phyloP scores from a whole-genome alignment of 2,113 vertebrate species.

The Atherinomorus stipes region DNA sequence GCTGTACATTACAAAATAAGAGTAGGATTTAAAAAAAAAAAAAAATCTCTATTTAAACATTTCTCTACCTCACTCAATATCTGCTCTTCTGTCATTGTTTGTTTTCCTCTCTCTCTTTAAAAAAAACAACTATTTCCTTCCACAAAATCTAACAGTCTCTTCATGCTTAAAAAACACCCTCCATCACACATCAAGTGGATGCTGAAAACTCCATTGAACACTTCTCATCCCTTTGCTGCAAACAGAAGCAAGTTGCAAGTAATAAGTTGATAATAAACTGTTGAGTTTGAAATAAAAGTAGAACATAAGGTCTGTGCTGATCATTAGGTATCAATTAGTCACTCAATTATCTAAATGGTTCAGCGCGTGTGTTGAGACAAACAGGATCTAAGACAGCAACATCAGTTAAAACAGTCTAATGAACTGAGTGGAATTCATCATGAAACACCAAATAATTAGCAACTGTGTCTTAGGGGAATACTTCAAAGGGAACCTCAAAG shows the following conservation, averaged over 20 bases:
- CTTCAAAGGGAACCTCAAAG: constrained; percentile 83
- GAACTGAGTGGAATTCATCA: constrained; percentile 81
- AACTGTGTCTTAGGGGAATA: constrained; percentile 79
- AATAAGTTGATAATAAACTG: constrained; percentile 65
- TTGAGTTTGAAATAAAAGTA: constrained; percentile 74
- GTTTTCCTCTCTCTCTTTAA: neutral
- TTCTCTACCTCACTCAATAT: constrained; percentile 5
- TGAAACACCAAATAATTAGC: constrained; percentile 83
- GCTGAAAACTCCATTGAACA: constrained; percentile 10
- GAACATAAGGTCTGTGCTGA: constrained; percentile 80
- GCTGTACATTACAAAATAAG: no score
- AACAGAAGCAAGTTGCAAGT: constrained; percentile 34
- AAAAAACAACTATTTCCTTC: neutral
- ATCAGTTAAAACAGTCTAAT: constrained; percentile 84
- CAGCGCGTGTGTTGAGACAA: constrained; percentile 50
- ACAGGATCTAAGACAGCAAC: constrained; percentile 78
- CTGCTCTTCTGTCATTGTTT: neutral
- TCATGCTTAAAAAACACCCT: neutral
- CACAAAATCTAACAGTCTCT: constrained; percentile 2
- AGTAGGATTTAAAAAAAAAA: no score
- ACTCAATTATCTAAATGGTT: constrained; percentile 81
- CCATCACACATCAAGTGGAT: constrained; percentile 3
- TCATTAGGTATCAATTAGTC: constrained; percentile 84
- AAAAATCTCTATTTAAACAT: no score
- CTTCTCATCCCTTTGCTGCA: constrained; percentile 17